These are phyloP conservation scores for Artemia sp. DNA, from an alignment of 2,888 invertebrate species.

Conservation along the genomic window DNA sequence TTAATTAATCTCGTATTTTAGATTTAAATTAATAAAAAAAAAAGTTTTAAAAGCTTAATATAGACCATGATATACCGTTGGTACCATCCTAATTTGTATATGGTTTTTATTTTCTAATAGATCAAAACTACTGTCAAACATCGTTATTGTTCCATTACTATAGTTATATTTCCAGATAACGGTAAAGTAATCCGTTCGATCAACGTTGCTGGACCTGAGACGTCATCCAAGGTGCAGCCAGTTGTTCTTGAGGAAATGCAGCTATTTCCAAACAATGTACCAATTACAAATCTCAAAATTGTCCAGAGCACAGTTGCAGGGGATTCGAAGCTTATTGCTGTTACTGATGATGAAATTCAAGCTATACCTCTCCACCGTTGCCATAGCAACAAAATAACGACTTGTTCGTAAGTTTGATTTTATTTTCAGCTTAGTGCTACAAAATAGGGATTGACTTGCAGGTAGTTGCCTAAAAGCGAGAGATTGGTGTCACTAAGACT, in stretches of 20 bases:
- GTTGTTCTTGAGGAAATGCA: slow-evolving; percentile 68
- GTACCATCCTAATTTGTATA: too few species aligned
- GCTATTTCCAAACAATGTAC: slow-evolving; percentile 44
- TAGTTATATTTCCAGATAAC: slow-evolving; percentile 45
- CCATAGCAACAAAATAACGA: slow-evolving; percentile 35
- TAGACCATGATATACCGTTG: too few species aligned
- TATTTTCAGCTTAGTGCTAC: too few species aligned
- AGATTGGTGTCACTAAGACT: too few species aligned
- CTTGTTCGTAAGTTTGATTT: too few species aligned
- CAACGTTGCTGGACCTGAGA: slow-evolving; percentile 51
- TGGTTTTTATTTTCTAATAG: too few species aligned
- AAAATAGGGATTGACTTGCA: too few species aligned
- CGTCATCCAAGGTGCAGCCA: slow-evolving; percentile 40
- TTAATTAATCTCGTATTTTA: too few species aligned
- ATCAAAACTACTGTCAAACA: too few species aligned
- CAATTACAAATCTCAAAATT: slow-evolving; percentile 58
- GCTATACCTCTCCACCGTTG: slow-evolving; percentile 75
- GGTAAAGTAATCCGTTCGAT: slow-evolving; percentile 79
- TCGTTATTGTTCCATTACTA: not conserved
- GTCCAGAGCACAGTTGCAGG: slow-evolving; percentile 31
- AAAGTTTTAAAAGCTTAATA: too few species aligned
- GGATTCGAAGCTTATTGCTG: slow-evolving; percentile 53
- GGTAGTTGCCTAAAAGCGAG: too few species aligned
- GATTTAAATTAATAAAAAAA: too few species aligned
- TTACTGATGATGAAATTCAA: slow-evolving; percentile 69